Percentiles rank a stretch among this genome's conserved stretches.
Evolutionary conservation across 2,113 vertebrate species (phyloP).

Genomic region (Antennarius striatus): DNA sequence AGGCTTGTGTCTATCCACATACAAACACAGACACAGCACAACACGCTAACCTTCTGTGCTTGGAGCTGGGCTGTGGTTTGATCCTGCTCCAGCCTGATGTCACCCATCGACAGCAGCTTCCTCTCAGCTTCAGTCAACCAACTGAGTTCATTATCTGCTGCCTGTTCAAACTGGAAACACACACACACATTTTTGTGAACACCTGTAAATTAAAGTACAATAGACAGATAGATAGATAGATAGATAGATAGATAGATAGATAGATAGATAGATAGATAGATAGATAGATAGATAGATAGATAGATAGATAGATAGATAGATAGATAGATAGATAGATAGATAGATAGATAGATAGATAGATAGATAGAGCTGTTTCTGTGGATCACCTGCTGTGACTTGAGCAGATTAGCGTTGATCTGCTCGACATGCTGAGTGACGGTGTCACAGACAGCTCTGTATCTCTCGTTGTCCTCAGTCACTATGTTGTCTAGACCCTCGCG

Average conservation of each 20-base stretch:
- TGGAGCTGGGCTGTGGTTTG: constrained; percentile 93
- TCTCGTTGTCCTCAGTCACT: constrained; percentile 89
- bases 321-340: background rate
- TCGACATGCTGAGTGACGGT: constrained; percentile 86
- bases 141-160: constrained; percentile 87
- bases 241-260: background rate
- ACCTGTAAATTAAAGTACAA: background rate
- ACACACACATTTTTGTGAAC: constrained; percentile 1
- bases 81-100: constrained; percentile 93
- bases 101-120: constrained; percentile 87
- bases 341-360: background rate
- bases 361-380: background rate
- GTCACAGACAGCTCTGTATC: constrained; percentile 85
- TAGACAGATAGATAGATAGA: too few species aligned
- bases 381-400: constrained; percentile 92
- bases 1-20: constrained; percentile 12
- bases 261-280: too few species aligned
- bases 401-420: constrained; percentile 89
- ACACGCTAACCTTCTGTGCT: constrained; percentile 91
- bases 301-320: too few species aligned
- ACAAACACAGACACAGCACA: background rate
- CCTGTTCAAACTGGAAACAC: constrained; percentile 91
- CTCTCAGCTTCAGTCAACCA: constrained; percentile 91
- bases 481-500: constrained; percentile 91
- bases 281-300: background rate